Evolutionary conservation across 2,888 invertebrate species (phyloP).

Genomic region (Caenorhabditis drosophilae): DNA sequence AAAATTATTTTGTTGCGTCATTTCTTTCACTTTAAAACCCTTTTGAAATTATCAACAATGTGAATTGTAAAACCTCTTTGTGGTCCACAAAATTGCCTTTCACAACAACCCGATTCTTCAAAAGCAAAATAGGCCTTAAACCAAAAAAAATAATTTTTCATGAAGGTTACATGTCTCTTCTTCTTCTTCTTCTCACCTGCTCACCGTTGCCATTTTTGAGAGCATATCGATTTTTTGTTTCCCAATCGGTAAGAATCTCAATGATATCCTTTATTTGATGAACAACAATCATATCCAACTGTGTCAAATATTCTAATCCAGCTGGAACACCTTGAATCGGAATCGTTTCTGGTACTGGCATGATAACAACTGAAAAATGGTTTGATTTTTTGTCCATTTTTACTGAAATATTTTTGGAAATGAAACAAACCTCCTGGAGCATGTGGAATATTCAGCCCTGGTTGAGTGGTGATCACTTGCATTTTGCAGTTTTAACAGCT

Average conservation of each 20-base stretch:
- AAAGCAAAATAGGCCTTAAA: conserved; percentile 52
- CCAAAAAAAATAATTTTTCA: not conserved
- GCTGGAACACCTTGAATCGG: conserved; percentile 38
- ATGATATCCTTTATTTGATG: conserved; percentile 44
- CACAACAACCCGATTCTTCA: conserved; percentile 70
- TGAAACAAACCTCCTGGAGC: too few species aligned
- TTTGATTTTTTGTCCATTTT: too few species aligned
- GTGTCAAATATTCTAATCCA: conserved; percentile 47
- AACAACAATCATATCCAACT: conserved; percentile 33
- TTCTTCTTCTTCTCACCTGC: too few species aligned
- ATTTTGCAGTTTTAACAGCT: too few species aligned
- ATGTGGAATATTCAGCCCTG: too few species aligned
- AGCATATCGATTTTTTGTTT: conserved; percentile 52
- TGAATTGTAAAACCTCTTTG: conserved; percentile 70
- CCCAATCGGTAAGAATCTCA: conserved; percentile 52
- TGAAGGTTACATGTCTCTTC: not conserved
- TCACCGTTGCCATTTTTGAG: conserved; percentile 48
- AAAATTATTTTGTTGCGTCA: too few species aligned
- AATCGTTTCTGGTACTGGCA: conserved; percentile 43
- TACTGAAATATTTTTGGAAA: too few species aligned
- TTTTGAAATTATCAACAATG: conserved; percentile 69
- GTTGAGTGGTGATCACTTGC: too few species aligned
- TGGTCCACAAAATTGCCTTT: conserved; percentile 70
- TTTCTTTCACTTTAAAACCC: conserved; percentile 27
- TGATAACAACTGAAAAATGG: conserved; percentile 26